These are phyloP conservation scores for Cyclopterus lumpus DNA, from an alignment of 2,797 vertebrate genomes.

Conservation along the genomic window DNA sequence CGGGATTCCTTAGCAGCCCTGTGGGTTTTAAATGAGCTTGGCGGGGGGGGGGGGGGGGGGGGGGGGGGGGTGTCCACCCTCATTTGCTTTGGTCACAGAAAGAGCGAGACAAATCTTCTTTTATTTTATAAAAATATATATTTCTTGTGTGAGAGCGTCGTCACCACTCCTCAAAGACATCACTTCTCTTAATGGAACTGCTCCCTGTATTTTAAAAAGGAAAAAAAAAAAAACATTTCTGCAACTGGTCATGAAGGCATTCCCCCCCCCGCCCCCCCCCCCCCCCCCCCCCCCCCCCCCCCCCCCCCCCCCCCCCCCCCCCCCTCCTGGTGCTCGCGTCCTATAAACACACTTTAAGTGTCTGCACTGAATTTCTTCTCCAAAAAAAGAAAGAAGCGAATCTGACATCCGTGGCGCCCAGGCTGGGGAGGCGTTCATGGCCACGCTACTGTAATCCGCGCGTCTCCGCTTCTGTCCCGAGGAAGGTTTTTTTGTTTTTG, in stretches of 20 bases:
- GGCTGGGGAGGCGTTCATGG: slow-evolving; percentile 83
- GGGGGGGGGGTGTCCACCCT: slow-evolving; percentile 30
- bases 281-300: too few species aligned
- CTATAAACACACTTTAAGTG: slow-evolving; percentile 22
- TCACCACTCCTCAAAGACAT: slow-evolving; percentile 62
- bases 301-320: too few species aligned
- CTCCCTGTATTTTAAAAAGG: slow-evolving; percentile 43
- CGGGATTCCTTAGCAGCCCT: slow-evolving; percentile 27
- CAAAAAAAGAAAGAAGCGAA: slow-evolving; percentile 40
- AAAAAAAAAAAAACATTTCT: slow-evolving; percentile 61
- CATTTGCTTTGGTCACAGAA: slow-evolving; percentile 48
- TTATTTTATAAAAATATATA: neutral
- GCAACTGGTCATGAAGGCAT: slow-evolving; percentile 82
- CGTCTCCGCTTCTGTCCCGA: slow-evolving; percentile 57
- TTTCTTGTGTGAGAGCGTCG: slow-evolving; percentile 35
- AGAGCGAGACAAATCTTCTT: slow-evolving; percentile 10
- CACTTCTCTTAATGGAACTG: slow-evolving; percentile 78
- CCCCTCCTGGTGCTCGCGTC: slow-evolving; percentile 70
- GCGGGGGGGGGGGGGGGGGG: slow-evolving; percentile 19
- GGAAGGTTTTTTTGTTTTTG: too few species aligned
- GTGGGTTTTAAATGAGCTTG: slow-evolving; percentile 33
- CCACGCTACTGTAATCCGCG: slow-evolving; percentile 67
- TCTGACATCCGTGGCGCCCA: slow-evolving; percentile 65
- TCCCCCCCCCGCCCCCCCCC: too few species aligned
- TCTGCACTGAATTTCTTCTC: slow-evolving; percentile 33